A percentile compares a stretch with the other conserved stretches of the same genome.
Conservation (phyloP, 2,888 invertebrate species). For the Zele albiditarsus region DNA sequence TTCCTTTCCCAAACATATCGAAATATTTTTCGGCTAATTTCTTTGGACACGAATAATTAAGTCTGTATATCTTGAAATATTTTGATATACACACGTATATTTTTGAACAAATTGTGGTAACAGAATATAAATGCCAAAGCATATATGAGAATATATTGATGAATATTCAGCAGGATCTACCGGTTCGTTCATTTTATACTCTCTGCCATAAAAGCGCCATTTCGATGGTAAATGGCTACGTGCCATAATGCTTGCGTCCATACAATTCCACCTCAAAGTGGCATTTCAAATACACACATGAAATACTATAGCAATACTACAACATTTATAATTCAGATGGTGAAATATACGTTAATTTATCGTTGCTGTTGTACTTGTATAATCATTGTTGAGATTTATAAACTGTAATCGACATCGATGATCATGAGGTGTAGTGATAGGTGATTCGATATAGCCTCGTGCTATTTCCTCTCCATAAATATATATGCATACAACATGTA, state of each 20-base stretch:
- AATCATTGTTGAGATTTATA: slow-evolving; percentile 10
- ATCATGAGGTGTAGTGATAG: not conserved
- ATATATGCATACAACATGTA: slow-evolving; percentile 22
- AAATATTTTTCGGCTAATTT: slow-evolving; percentile 52
- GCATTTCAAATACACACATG: not conserved
- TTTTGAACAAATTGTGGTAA: not conserved
- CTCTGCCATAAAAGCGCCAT: slow-evolving; percentile 1
- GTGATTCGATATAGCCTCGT: slow-evolving; percentile 9
- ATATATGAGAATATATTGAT: not conserved
- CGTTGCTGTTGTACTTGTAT: not conserved
- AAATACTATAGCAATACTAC: not conserved
- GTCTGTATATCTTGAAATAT: not conserved
- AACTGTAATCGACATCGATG: slow-evolving; percentile 21
- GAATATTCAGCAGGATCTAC: slow-evolving; percentile 8
- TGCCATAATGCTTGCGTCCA: not conserved
- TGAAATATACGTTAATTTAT: not conserved
- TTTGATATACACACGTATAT: not conserved
- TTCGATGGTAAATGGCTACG: not conserved
- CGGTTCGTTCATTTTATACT: not conserved
- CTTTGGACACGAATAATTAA: not conserved
- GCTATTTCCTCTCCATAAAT: slow-evolving; percentile 28
- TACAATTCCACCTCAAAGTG: not conserved
- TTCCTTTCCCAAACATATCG: slow-evolving; percentile 71
- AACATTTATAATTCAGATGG: not conserved
- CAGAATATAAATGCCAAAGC: not conserved